Evolutionary conservation across 2,888 invertebrate species (phyloP).

Genomic region (Leptopilina syphax): DNA sequence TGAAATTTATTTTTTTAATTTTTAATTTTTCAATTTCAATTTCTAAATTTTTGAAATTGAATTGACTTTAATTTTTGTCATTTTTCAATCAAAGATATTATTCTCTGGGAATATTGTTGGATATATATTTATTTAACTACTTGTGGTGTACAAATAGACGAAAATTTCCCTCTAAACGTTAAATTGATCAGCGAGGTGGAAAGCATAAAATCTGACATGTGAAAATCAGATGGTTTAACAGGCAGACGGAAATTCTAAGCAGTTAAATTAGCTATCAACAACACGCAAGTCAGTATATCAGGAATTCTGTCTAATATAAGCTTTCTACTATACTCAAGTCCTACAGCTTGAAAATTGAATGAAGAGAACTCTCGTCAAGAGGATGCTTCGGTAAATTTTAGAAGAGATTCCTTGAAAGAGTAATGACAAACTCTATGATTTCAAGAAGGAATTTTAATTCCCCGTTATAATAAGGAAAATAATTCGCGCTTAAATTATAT

Average conservation of each 20-base stretch:
- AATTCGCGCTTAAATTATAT: too few species aligned
- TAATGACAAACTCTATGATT: not conserved
- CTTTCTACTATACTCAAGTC: constrained; percentile 12
- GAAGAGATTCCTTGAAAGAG: not conserved
- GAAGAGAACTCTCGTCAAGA: constrained; percentile 22
- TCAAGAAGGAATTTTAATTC: not conserved
- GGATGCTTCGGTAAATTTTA: not conserved
- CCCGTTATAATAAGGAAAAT: too few species aligned
- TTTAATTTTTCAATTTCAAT: too few species aligned
- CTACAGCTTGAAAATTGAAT: constrained; percentile 31
- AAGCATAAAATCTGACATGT: not conserved
- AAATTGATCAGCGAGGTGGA: not conserved
- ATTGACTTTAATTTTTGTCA: too few species aligned
- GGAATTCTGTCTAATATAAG: constrained; percentile 27
- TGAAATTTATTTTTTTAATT: too few species aligned
- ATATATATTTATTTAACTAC: too few species aligned
- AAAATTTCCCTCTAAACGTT: not conserved
- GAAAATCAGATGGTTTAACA: constrained; percentile 13
- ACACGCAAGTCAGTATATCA: constrained; percentile 22
- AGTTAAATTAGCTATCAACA: constrained; percentile 18
- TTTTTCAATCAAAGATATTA: too few species aligned
- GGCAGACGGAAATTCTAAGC: constrained; percentile 22
- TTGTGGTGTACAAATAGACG: not conserved
- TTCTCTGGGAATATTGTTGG: too few species aligned
- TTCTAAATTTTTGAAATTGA: too few species aligned